phyloP scores from a whole-genome alignment of 2,888 invertebrate species.

The Cyrtodaria siliqua region DNA sequence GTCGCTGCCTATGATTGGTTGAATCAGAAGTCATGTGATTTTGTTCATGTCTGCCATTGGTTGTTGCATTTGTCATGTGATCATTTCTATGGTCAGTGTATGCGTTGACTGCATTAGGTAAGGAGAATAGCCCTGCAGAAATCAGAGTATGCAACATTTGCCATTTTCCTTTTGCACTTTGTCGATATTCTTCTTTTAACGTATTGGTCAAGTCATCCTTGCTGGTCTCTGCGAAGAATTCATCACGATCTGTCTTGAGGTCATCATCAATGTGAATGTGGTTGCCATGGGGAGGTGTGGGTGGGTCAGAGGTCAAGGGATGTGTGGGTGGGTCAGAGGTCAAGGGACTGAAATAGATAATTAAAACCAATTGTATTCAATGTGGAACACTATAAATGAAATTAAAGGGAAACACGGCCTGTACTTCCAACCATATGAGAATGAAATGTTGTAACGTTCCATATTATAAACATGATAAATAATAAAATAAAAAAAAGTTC shows the following conservation, averaged over 20 bases:
- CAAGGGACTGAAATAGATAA: too few species aligned
- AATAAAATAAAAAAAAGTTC: too few species aligned
- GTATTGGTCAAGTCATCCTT: constrained; percentile 59
- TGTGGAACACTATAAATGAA: too few species aligned
- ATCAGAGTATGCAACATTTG: constrained; percentile 51
- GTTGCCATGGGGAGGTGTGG: constrained; percentile 18
- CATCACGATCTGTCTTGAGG: constrained; percentile 62
- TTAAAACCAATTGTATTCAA: too few species aligned
- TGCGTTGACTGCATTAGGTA: constrained; percentile 1
- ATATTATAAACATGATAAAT: too few species aligned
- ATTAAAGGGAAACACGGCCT: too few species aligned
- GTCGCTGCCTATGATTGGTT: constrained; percentile 30
- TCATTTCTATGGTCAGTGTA: not conserved
- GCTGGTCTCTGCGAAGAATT: constrained; percentile 55
- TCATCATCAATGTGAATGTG: constrained; percentile 53
- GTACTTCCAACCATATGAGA: too few species aligned
- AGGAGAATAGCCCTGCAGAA: constrained; percentile 24
- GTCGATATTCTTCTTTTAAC: constrained; percentile 53
- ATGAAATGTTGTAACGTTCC: too few species aligned
- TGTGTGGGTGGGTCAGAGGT: not conserved
- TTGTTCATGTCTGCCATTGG: constrained; percentile 10
- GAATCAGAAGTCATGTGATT: constrained; percentile 19
- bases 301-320: not conserved
- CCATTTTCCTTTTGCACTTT: constrained; percentile 60
- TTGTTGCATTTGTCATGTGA: not conserved